These are phyloP conservation scores for Tetrao urogallus DNA, from an alignment of 2,113 vertebrate species.

Conservation along the genomic window DNA sequence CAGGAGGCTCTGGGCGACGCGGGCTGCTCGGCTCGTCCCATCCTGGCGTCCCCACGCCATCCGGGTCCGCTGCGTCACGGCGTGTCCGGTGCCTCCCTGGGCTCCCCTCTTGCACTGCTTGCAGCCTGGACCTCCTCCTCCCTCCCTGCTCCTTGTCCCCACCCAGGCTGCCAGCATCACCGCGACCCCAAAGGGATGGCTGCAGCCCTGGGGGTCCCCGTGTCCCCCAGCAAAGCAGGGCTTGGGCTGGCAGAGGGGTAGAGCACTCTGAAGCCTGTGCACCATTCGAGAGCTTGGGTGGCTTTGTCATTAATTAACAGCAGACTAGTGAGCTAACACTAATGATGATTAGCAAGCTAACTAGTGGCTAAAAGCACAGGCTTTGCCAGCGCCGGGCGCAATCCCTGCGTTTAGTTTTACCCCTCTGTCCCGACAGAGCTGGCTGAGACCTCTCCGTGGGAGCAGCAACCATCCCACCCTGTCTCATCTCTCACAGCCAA, in stretches of 20 bases:
- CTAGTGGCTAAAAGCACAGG: slow-evolving; percentile 37
- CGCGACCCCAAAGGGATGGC: background rate
- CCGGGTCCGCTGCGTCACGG: rapidly evolving
- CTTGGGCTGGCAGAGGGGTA: background rate
- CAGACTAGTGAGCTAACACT: slow-evolving; percentile 41
- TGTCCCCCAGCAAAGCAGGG: background rate
- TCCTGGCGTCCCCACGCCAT: background rate
- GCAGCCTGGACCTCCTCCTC: background rate
- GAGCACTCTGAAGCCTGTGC: slow-evolving; percentile 11
- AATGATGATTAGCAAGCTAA: slow-evolving; percentile 55
- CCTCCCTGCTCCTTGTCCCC: slow-evolving; percentile 1
- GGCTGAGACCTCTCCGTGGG: rapidly evolving
- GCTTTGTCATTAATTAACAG: background rate
- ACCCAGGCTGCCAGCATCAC: background rate
- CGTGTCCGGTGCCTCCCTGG: background rate
- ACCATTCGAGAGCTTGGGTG: background rate
- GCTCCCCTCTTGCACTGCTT: background rate
- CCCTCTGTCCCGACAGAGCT: background rate
- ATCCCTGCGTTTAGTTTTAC: background rate
- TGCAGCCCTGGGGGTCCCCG: background rate
- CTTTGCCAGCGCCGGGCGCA: background rate
- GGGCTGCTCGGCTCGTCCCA: background rate
- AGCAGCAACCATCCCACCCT: background rate
- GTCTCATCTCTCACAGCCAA: slow-evolving; percentile 23
- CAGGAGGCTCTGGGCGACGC: rapidly evolving